Evolutionary conservation across 2,113 vertebrate genomes (phyloP).

Genomic region (Malaclemys terrapin): DNA sequence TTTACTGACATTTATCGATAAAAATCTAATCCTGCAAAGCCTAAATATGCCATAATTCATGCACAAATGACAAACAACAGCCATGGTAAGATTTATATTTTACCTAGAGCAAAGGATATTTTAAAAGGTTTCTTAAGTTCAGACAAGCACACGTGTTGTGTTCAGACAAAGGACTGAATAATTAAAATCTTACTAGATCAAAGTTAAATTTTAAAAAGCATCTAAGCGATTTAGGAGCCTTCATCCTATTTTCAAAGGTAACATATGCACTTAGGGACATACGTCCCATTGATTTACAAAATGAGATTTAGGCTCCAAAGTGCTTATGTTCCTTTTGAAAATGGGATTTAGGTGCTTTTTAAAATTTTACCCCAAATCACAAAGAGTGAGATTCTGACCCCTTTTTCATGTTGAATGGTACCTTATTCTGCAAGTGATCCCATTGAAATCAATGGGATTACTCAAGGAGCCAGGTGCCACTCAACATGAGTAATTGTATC

Average conservation of each 20-base stretch:
- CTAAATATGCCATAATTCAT: neutral
- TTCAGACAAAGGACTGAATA: neutral
- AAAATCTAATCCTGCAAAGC: neutral
- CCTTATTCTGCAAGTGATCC: neutral
- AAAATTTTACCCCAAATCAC: too few species aligned
- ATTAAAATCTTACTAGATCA: neutral
- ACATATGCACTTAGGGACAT: too few species aligned
- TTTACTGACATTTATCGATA: too few species aligned
- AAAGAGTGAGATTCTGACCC: too few species aligned
- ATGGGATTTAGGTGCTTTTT: too few species aligned
- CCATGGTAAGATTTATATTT: neutral
- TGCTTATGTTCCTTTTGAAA: too few species aligned
- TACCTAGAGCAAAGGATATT: neutral
- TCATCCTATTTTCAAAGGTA: neutral
- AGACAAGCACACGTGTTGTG: rapidly evolving
- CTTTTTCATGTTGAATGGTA: neutral
- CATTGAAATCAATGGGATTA: too few species aligned
- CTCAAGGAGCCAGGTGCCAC: too few species aligned
- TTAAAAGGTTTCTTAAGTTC: neutral
- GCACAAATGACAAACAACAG: neutral
- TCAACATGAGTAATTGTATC: too few species aligned
- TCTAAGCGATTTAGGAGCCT: neutral
- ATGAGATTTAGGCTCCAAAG: too few species aligned
- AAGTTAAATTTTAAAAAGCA: neutral
- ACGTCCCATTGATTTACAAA: too few species aligned